Evolutionary conservation across 1,140 invertebrate genomes (phyloP).

Genomic region (Grapholita molesta): DNA sequence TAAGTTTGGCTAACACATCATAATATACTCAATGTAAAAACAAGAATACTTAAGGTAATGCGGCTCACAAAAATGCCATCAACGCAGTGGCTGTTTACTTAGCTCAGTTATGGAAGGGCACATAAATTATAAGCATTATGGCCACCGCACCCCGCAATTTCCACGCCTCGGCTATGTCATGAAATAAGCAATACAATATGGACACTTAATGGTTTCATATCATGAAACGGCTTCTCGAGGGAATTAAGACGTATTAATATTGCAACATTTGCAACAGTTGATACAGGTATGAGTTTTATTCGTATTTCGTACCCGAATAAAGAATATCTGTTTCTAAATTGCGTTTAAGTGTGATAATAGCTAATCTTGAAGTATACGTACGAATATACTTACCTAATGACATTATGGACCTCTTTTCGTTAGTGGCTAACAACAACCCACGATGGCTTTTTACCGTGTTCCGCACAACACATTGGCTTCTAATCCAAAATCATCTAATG

Average conservation of each 20-base stretch:
- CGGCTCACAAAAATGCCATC: slow-evolving; percentile 6
- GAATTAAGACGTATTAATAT: slow-evolving; percentile 9
- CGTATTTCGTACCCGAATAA: background rate
- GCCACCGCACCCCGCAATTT: slow-evolving; percentile 11
- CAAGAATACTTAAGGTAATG: background rate
- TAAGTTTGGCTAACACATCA: too few relatives aligned
- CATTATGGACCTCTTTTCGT: too few relatives aligned
- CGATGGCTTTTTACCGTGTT: too few relatives aligned
- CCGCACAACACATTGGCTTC: too few relatives aligned
- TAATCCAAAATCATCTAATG: too few relatives aligned
- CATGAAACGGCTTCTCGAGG: background rate
- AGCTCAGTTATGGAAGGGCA: slow-evolving; percentile 9
- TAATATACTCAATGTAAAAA: background rate
- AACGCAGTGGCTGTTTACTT: slow-evolving; percentile 8
- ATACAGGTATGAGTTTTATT: background rate
- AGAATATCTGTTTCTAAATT: too few relatives aligned
- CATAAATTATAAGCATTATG: slow-evolving; percentile 16
- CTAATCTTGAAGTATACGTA: too few relatives aligned
- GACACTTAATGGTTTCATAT: slow-evolving; percentile 15
- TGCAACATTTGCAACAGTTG: background rate
- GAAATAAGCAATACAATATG: slow-evolving; percentile 6
- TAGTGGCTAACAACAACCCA: too few relatives aligned
- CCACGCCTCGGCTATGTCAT: slow-evolving; percentile 10
- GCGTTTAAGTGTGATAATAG: too few relatives aligned
- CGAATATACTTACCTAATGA: too few relatives aligned